A percentile compares a stretch with the other conserved stretches of the same genome.
Evolutionary conservation across 2,888 invertebrate species (phyloP).

Genomic region (Phengaris arion): DNA sequence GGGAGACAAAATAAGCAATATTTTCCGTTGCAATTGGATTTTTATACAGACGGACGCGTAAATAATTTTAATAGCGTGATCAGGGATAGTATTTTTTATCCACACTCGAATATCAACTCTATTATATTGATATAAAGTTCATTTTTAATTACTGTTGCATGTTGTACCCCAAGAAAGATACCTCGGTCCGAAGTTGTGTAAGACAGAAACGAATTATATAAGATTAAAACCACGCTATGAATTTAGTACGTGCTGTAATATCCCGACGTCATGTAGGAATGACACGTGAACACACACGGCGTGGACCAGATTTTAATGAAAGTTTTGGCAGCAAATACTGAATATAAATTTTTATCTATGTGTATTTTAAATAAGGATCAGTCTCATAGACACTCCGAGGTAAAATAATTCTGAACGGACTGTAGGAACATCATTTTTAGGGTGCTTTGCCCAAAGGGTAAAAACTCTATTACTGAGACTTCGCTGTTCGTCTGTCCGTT

Average conservation of each 20-base stretch:
- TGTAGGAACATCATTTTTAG: no score
- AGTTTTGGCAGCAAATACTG: no score
- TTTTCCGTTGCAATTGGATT: slow-evolving; percentile 17
- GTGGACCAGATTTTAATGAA: no score
- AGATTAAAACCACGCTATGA: slow-evolving; percentile 24
- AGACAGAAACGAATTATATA: slow-evolving; percentile 15
- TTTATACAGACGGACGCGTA: slow-evolving; percentile 21
- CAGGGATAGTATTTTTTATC: background rate
- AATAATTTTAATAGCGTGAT: slow-evolving; percentile 24
- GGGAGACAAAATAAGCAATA: slow-evolving; percentile 17
- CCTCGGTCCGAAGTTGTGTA: background rate
- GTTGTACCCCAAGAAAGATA: slow-evolving; percentile 3
- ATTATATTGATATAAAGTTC: background rate
- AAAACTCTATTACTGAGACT: no score
- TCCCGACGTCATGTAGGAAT: background rate
- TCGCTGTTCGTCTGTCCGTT: no score
- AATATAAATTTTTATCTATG: no score
- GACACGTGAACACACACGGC: background rate
- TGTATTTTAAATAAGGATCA: no score
- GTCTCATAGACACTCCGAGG: no score
- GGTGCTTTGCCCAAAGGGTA: no score
- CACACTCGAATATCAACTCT: background rate
- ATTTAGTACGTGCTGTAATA: slow-evolving; percentile 34
- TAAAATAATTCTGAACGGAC: no score
- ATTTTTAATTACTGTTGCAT: slow-evolving; percentile 8